A percentile compares a stretch with the other conserved stretches of the same genome.
Evolutionary conservation across 1,140 invertebrate species (phyloP).

Genomic region (Bemisia tabaci): DNA sequence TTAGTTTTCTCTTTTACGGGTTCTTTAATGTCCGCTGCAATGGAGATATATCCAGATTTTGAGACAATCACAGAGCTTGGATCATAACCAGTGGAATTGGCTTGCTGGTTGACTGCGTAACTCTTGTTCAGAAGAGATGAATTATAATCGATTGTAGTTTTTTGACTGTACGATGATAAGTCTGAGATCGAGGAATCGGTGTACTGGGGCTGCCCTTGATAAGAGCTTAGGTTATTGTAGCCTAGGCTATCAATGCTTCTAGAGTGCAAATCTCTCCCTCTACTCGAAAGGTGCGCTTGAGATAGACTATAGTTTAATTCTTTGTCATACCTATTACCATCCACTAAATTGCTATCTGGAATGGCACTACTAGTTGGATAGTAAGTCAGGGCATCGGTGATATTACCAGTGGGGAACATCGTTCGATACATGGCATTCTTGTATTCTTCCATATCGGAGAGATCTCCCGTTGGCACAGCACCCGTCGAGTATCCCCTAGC

Average conservation of each 20-base stretch:
- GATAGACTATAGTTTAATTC: background rate
- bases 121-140: background rate
- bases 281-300: background rate
- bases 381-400: constrained; percentile 59
- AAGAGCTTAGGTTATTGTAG: background rate
- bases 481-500: constrained; percentile 31
- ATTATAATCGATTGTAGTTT: background rate
- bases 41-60: constrained; percentile 66
- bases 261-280: background rate
- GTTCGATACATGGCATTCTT: constrained; percentile 46
- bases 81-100: constrained; percentile 31
- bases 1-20: constrained; percentile 38
- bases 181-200: background rate
- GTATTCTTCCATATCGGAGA: constrained; percentile 47
- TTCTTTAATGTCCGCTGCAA: constrained; percentile 48
- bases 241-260: background rate
- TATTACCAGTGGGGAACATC: constrained; percentile 53
- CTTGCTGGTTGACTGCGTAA: background rate
- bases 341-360: background rate
- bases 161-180: background rate
- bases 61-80: constrained; percentile 49
- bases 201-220: background rate
- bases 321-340: background rate
- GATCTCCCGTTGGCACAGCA: constrained; percentile 23
- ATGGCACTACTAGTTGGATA: constrained; percentile 45